Conservation (phyloP, 2,888 invertebrate species). For the Synergus gifuensis region DNA sequence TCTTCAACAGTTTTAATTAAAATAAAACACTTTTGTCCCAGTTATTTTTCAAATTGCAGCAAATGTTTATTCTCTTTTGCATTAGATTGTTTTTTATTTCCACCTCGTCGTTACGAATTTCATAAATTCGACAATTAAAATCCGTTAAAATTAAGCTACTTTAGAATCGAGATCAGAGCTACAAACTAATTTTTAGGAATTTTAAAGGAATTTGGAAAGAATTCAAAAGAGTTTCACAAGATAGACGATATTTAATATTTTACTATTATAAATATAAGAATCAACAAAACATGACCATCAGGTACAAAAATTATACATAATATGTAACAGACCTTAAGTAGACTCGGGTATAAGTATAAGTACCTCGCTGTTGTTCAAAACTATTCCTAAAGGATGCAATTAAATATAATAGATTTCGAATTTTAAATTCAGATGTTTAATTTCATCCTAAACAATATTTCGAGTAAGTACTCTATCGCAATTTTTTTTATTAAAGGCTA, state of each 20-base stretch:
- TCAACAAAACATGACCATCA: slow-evolving; percentile 66
- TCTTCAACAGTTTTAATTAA: slow-evolving; percentile 14
- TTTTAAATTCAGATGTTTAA: not conserved
- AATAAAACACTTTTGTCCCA: not conserved
- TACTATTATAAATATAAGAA: slow-evolving; percentile 48
- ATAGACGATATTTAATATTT: slow-evolving; percentile 18
- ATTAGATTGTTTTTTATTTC: not conserved
- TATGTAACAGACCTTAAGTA: slow-evolving; percentile 15
- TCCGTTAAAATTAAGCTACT: too few species aligned
- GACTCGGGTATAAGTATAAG: not conserved
- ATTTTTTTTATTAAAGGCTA: not conserved
- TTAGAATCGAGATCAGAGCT: too few species aligned
- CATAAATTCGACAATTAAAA: too few species aligned
- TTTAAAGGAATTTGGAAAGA: too few species aligned
- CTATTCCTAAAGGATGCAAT: not conserved
- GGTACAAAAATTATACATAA: slow-evolving; percentile 61
- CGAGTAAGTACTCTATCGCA: not conserved
- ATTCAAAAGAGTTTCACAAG: too few species aligned
- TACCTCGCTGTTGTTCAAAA: not conserved
- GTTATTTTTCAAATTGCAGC: too few species aligned
- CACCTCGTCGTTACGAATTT: not conserved
- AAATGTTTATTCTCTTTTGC: not conserved
- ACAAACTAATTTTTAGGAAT: too few species aligned
- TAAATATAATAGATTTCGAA: not conserved
- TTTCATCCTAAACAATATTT: not conserved